These are phyloP conservation scores for Orestias chungarensis DNA, from an alignment of 2,797 vertebrate genomes.

Conservation along the genomic window DNA sequence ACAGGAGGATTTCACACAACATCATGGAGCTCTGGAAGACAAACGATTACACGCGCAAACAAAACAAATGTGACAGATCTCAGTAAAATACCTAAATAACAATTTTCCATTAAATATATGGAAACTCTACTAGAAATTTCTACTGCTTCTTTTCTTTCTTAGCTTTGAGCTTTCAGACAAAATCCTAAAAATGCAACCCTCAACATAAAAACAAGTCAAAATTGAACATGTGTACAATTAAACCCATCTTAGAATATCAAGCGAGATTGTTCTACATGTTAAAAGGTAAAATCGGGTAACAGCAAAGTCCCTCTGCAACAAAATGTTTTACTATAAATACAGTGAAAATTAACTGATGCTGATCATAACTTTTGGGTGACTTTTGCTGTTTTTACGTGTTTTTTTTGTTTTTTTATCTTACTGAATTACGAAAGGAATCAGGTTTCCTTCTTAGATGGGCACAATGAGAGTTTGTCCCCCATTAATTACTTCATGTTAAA, in stretches of 20 bases:
- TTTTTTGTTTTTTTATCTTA: not conserved
- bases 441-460: no score
- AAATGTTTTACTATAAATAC: not conserved
- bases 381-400: no score
- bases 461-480: no score
- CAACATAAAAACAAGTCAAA: not conserved
- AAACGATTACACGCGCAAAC: not conserved
- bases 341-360: not conserved
- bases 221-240: no score
- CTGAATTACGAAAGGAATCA: no score
- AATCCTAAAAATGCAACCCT: not conserved
- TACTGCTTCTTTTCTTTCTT: not conserved
- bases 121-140: no score
- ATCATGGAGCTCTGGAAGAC: slow-evolving; percentile 70
- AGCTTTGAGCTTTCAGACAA: not conserved
- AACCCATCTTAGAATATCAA: no score
- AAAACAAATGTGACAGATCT: not conserved
- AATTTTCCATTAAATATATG: not conserved
- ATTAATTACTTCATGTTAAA: not conserved
- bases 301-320: not conserved
- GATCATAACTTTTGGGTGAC: not conserved
- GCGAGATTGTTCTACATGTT: not conserved
- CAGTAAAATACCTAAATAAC: not conserved
- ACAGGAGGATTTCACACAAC: slow-evolving; percentile 84
- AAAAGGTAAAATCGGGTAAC: not conserved